phyloP scores from a whole-genome alignment of 2,888 invertebrate species.

The Hedychridium roseum region DNA sequence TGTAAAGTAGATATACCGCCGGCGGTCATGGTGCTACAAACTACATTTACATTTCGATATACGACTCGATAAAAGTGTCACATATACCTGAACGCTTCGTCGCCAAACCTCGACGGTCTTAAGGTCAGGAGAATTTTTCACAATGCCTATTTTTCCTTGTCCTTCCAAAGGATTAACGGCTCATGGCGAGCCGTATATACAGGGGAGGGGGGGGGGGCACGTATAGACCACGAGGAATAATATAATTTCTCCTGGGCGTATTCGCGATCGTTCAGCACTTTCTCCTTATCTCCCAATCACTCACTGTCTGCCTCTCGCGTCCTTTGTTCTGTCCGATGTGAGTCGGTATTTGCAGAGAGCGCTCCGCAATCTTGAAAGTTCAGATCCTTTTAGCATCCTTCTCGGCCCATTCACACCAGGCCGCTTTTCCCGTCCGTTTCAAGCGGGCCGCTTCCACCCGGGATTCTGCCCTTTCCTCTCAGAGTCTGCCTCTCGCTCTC shows the following conservation, averaged over 20 bases:
- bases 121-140: conserved; percentile 15
- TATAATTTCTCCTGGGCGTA: neutral
- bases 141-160: no score
- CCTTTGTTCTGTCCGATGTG: conserved; percentile 28
- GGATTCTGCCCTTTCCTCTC: conserved; percentile 35
- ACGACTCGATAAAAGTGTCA: conserved; percentile 58
- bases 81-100: conserved; percentile 41
- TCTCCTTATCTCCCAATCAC: neutral
- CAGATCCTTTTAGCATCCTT: conserved; percentile 48
- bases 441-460: conserved; percentile 4
- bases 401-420: no score
- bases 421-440: conserved; percentile 4
- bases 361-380: conserved; percentile 56
- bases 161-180: no score
- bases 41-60: conserved; percentile 60
- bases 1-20: conserved; percentile 54
- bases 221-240: conserved; percentile 3
- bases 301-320: neutral
- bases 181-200: no score
- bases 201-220: no score
- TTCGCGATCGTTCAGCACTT: neutral
- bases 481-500: conserved; percentile 35
- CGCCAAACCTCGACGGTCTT: conserved; percentile 11
- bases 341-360: conserved; percentile 39
- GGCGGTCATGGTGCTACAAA: conserved; percentile 40